phyloP scores from a whole-genome alignment of 2,888 invertebrate genomes.

The Aporophyla lueneburgensis region DNA sequence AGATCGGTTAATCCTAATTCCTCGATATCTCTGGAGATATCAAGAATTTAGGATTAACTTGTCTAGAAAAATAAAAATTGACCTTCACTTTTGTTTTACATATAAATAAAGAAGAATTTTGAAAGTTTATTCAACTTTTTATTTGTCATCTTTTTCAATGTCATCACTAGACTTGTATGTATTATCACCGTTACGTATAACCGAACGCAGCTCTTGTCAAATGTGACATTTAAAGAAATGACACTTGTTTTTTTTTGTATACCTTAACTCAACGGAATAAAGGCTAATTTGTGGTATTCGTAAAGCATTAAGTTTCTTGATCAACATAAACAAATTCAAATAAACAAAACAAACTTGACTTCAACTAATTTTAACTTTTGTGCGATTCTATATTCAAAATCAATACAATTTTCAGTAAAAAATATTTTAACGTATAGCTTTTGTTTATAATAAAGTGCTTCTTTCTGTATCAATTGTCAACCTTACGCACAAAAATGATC shows the following conservation, averaged over 20 bases:
- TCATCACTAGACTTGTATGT: not conserved
- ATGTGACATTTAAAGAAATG: slow-evolving; percentile 10
- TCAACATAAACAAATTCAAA: slow-evolving; percentile 42
- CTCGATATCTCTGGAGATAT: not conserved
- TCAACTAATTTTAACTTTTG: not conserved
- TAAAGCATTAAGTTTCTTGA: slow-evolving; percentile 7
- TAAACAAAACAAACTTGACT: slow-evolving; percentile 30
- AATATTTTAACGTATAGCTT: not conserved
- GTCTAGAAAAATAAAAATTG: not conserved
- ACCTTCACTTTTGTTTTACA: slow-evolving; percentile 14
- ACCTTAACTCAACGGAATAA: fast-evolving
- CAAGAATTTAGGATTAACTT: not conserved
- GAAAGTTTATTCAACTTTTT: not conserved
- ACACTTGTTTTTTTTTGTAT: not conserved
- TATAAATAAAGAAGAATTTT: slow-evolving; percentile 1
- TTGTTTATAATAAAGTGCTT: slow-evolving; percentile 6
- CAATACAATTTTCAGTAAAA: not conserved
- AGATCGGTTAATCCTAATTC: not conserved
- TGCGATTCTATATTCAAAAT: slow-evolving; percentile 46
- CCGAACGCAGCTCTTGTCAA: slow-evolving; percentile 47
- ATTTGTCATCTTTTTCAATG: slow-evolving; percentile 9
- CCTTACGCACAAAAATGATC: slow-evolving; percentile 37
- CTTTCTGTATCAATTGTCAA: not conserved
- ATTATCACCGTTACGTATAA: slow-evolving; percentile 20
- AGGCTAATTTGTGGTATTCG: slow-evolving; percentile 4